Evolutionary conservation across 1,140 invertebrate species (phyloP).

Genomic region (Limonius californicus): DNA sequence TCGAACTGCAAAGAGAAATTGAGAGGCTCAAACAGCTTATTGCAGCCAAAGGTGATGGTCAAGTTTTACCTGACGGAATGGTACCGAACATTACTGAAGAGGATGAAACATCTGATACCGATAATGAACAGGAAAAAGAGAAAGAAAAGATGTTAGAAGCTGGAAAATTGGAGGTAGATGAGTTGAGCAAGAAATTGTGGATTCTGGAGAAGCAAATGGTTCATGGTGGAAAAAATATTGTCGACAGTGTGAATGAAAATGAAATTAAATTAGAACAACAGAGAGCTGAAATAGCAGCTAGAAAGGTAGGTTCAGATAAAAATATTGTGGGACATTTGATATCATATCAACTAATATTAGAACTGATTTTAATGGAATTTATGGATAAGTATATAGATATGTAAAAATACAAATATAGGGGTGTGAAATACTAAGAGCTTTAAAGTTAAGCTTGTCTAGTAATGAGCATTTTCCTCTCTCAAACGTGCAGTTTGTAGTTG

Average conservation of each 20-base stretch:
- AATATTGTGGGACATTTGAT: background rate
- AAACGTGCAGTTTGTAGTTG: no score
- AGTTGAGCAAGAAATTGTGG: constrained; percentile 53
- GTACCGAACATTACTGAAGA: constrained; percentile 22
- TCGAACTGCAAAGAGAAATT: constrained; percentile 43
- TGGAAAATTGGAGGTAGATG: constrained; percentile 45
- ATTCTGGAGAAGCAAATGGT: constrained; percentile 85
- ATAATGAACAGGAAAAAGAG: constrained; percentile 37
- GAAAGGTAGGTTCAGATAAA: constrained; percentile 57
- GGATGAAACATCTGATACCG: constrained; percentile 28
- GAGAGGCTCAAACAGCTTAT: constrained; percentile 42
- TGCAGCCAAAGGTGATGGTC: constrained; percentile 39
- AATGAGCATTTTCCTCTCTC: no score
- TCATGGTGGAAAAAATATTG: constrained; percentile 78
- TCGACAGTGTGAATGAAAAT: constrained; percentile 88
- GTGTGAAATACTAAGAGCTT: no score
- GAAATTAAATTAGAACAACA: constrained; percentile 78
- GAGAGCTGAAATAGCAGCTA: constrained; percentile 75
- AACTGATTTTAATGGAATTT: no score
- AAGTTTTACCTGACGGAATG: background rate
- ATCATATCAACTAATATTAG: no score
- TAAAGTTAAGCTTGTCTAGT: no score
- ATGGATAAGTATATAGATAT: no score
- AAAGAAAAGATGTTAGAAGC: constrained; percentile 41
- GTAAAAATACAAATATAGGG: no score